Percentiles rank a stretch among this genome's conserved stretches.
Conservation (phyloP, 2,113 vertebrate species). For the Pelecanus crispus region DNA sequence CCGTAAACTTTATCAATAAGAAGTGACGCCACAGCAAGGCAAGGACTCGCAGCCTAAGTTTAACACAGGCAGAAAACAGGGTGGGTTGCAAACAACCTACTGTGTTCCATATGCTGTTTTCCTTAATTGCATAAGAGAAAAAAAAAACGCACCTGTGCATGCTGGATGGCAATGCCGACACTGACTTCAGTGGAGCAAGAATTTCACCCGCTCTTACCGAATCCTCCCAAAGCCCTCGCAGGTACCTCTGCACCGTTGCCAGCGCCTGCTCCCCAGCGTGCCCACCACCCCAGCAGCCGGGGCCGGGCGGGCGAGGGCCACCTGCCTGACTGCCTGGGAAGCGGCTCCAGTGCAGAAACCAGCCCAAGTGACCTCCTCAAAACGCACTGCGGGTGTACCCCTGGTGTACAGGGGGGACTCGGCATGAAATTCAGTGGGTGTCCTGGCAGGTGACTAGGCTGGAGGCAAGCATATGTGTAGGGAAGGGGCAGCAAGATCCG, state of each 20-base stretch:
- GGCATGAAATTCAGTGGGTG: neutral
- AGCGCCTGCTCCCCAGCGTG: fast-evolving
- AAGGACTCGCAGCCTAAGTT: neutral
- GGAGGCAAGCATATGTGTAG: fast-evolving
- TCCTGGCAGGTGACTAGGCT: neutral
- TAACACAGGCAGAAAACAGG: neutral
- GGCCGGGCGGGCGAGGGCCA: neutral
- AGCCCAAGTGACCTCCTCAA: fast-evolving
- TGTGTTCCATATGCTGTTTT: neutral
- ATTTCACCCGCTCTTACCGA: neutral
- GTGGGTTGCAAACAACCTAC: neutral
- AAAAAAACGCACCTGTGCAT: neutral
- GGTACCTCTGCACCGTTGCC: neutral
- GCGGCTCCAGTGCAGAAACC: neutral
- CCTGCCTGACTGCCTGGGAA: neutral
- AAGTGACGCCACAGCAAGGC: neutral
- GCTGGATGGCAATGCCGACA: neutral
- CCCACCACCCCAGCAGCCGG: fast-evolving
- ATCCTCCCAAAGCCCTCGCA: neutral
- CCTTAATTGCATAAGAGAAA: neutral
- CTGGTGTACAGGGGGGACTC: neutral
- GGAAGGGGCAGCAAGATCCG: neutral
- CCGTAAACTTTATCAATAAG: neutral
- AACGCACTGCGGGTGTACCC: neutral
- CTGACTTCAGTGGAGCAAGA: neutral